These are phyloP conservation scores for Artemia sp. DNA, from an alignment of 2,888 invertebrate species.

Conservation along the genomic window DNA sequence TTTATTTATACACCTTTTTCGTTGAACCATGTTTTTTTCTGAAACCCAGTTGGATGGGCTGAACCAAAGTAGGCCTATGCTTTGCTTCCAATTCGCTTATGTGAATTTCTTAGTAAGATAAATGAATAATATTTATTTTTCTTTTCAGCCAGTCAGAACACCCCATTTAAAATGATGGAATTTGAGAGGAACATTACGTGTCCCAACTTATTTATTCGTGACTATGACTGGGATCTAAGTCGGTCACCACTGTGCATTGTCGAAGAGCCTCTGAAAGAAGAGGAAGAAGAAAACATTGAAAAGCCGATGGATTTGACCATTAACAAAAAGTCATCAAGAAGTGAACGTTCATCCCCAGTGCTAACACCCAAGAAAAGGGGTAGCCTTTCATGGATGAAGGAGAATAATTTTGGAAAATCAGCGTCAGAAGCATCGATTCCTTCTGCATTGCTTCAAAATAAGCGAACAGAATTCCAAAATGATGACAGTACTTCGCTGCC, in stretches of 20 bases:
- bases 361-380: constrained; percentile 5
- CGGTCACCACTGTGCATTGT: constrained; percentile 12
- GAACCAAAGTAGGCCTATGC: too few relatives aligned
- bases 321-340: not conserved
- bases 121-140: too few relatives aligned
- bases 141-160: too few relatives aligned
- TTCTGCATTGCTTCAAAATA: not conserved
- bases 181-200: not conserved
- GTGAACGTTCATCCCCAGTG: constrained; percentile 2
- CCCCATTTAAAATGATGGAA: constrained; percentile 2
- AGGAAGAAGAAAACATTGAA: not conserved
- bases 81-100: too few relatives aligned
- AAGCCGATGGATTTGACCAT: constrained; percentile 8
- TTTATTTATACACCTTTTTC: too few relatives aligned
- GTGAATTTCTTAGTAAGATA: too few relatives aligned
- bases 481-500: not conserved
- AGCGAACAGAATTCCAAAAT: not conserved
- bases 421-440: constrained; percentile 8
- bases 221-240: not conserved
- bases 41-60: too few relatives aligned
- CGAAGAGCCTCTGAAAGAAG: not conserved
- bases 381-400: constrained; percentile 12
- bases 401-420: not conserved
- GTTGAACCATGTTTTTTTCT: too few relatives aligned
- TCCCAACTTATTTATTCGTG: not conserved